These are phyloP conservation scores for Ligdia adustata DNA, from an alignment of 2,888 invertebrate species.

Conservation along the genomic window DNA sequence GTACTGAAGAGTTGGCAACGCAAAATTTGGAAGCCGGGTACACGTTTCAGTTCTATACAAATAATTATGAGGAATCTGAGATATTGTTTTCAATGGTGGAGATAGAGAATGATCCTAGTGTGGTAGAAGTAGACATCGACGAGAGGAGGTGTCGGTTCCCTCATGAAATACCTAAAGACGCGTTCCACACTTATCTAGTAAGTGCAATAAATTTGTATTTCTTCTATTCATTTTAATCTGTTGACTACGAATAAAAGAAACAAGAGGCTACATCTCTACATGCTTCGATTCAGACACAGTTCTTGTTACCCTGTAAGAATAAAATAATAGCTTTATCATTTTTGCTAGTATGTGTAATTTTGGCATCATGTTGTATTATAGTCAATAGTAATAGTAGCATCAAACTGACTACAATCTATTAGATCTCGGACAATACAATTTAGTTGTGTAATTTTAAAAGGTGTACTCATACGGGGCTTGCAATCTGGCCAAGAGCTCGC, in stretches of 20 bases:
- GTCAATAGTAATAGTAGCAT: no score
- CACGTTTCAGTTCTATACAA: conserved; percentile 34
- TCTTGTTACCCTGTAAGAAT: no score
- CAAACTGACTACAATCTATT: no score
- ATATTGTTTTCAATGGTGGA: conserved; percentile 63
- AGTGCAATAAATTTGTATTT: no score
- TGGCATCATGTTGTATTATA: no score
- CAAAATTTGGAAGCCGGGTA: conserved; percentile 51
- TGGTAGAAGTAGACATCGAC: conserved; percentile 63
- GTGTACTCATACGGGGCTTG: conserved; percentile 75
- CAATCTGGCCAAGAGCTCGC: conserved; percentile 58
- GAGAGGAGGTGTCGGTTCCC: conserved; percentile 84
- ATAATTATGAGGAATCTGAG: conserved; percentile 28
- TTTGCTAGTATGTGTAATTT: no score
- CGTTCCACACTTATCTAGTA: conserved; percentile 58
- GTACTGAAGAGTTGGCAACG: conserved; percentile 62
- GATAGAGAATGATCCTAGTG: conserved; percentile 62
- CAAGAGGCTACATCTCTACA: no score
- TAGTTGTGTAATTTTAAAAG: conserved; percentile 43
- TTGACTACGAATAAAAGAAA: no score
- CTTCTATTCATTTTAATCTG: no score
- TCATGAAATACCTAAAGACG: conserved; percentile 70
- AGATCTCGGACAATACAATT: background rate
- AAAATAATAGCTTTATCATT: no score
- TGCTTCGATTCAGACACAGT: no score